phyloP scores from a whole-genome alignment of 1,140 invertebrate genomes.

The Akabosia matsudoensis region DNA sequence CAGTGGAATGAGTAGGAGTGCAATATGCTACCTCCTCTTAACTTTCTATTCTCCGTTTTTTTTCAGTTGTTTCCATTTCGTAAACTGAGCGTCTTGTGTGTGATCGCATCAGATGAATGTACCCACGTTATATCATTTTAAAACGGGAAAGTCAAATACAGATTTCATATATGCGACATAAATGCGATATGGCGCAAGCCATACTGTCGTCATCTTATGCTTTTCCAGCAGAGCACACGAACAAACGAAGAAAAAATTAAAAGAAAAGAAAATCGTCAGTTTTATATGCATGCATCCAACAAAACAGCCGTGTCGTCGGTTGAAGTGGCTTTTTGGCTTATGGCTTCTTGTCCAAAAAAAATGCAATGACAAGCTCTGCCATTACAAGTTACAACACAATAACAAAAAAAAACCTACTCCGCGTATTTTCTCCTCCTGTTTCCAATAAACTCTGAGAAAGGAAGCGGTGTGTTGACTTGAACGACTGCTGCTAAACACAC shows the following conservation, averaged over 20 bases:
- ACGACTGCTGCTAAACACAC: no score
- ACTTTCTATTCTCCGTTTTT: neutral
- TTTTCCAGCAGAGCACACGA: no score
- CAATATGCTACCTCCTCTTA: slow-evolving; percentile 1
- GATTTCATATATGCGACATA: neutral
- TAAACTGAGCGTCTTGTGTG: neutral
- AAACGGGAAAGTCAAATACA: no score
- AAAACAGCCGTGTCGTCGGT: neutral
- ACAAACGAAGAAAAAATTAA: neutral
- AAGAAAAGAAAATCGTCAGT: neutral
- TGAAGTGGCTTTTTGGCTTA: no score
- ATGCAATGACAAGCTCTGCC: no score
- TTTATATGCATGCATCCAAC: neutral
- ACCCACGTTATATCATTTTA: no score
- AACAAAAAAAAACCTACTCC: neutral
- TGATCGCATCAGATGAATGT: neutral
- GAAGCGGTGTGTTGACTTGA: neutral
- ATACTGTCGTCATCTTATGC: neutral
- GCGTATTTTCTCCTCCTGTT: slow-evolving; percentile 6
- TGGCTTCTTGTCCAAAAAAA: no score
- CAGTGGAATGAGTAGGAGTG: neutral
- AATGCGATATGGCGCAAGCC: neutral
- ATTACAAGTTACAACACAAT: neutral
- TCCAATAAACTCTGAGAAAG: slow-evolving; percentile 1
- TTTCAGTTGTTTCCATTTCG: neutral